Base-by-base conservation (phyloP, 2,113 vertebrate genomes). In the Ciconia stormi region DNA sequence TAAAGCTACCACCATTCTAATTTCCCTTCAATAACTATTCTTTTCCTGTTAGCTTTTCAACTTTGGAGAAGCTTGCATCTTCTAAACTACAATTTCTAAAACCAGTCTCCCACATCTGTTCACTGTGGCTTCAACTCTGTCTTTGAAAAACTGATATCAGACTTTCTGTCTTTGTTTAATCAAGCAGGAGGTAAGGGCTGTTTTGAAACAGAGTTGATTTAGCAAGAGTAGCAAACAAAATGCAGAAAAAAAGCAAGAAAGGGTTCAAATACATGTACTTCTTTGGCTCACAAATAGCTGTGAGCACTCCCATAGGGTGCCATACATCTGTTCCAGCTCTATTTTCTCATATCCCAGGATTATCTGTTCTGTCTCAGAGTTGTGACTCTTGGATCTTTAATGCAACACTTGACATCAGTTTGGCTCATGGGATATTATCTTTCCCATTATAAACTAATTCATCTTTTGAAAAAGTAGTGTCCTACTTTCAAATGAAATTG, bases 331-430 rank as follows among this genome's bases (percentile, higher is more conserved):
- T 84, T 95, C 73, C 73, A 94, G 58, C 53, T 93, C 81, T 89
- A 1, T 82, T 91, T 95, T 72, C 87, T 95, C 89, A 76, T 84
- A 94, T 89, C 30, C 27, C 74, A 69, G 77, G 83, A 96, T 93
- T 95, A 95, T 96, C 94, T 96, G 77, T 84, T 91, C 83, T 94
- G 15, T 82, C 84, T 95, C 77, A 79, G 70, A 65, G 21, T 11
- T 93, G 94, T 91, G 87, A 70, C 87, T 96, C 73, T 89, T 95
- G 94, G 81, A 95, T 95, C 66, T 87, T 32, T 58, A 94, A 81
- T 10, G 67, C 76, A 95, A 77, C 46, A 27, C 49, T 96, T 91
- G 92, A 91, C 91, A 93, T 72, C 56, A 50, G 18, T 89, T 97
- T 95, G 81, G 81, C 73, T 80, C 73, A 49, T 42, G 26, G 73